Evolutionary conservation across 1,140 invertebrate species (phyloP), one percentile per base, ranked within the genome.

Genomic region (Agrypnia vestita): DNA sequence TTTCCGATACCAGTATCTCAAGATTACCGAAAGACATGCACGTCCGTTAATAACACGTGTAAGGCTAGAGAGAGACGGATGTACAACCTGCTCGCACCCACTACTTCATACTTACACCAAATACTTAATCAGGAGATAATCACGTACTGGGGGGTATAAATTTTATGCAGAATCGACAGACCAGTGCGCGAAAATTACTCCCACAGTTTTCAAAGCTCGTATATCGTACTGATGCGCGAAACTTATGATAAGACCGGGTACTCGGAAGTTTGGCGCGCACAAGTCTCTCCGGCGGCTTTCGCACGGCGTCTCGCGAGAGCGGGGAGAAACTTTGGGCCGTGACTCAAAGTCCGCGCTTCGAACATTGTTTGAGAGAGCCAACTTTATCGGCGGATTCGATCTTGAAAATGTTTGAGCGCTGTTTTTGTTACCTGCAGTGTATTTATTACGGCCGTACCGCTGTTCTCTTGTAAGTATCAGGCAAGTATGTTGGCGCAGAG

Each of bases 331-430:
- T 61, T 71, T 21, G 43, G 43, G n/a, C 11, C 17, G 21, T 21
- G 21, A 35, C 46, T 43, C 49, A 19, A 21, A 12, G 55, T 75
- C 51, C 53, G 11, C 10, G 25, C 73, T 59, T 61, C 12, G 13
- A 59, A 75, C 43, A 59, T 61, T 75, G 73, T 75, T 75, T 75
- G 73, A 76, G 75, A 62, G 61, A 43, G 56, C n/a, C 35, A 25
- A 11, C n/a, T 35, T 46, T 80, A 80, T 80, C 79, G 49, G 73
- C 61, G 55, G 67, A 80, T 77, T 77, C 69, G 53, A 80, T 80
- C 79, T 80, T 62, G 75, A 72, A 76, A 64, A 77, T 80, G 79
- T 80, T 80, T 80, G 79, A 80, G 67, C 75, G 75, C 75, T 77
- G 79, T 80, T 80, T 80, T 80, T 80, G 75, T 76, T 76, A 73